These are phyloP conservation scores for Psylliodes chrysocephalus DNA, from an alignment of 2,888 invertebrate species.

Conservation along the genomic window DNA sequence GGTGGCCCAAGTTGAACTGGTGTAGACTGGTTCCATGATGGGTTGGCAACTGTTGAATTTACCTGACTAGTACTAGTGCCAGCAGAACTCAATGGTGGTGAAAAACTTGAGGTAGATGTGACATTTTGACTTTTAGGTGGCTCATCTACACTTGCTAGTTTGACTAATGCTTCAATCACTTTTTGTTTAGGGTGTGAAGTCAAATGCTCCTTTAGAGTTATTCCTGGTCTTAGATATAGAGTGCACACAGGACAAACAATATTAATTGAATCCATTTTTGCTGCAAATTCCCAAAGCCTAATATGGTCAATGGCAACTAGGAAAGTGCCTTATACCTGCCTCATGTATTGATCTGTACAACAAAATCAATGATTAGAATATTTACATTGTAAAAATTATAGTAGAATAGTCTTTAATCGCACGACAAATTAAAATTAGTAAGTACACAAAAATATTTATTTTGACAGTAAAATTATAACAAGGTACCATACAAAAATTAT, in stretches of 20 bases:
- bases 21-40: slow-evolving; percentile 52
- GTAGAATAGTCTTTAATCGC: not conserved
- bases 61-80: slow-evolving; percentile 41
- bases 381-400: not conserved
- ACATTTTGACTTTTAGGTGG: slow-evolving; percentile 39
- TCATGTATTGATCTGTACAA: slow-evolving; percentile 56
- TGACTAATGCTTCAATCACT: slow-evolving; percentile 80
- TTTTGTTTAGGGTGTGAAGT: slow-evolving; percentile 90
- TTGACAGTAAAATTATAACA: slow-evolving; percentile 11
- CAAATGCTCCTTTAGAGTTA: slow-evolving; percentile 82
- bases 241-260: slow-evolving; percentile 85
- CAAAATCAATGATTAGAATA: slow-evolving; percentile 55
- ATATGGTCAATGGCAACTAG: slow-evolving; percentile 2
- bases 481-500: not conserved
- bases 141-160: slow-evolving; percentile 50
- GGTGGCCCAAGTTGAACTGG: slow-evolving; percentile 39
- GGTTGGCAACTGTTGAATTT: slow-evolving; percentile 56
- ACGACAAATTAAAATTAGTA: not conserved
- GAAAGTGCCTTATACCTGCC: slow-evolving; percentile 44
- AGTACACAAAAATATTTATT: not conserved
- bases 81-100: slow-evolving; percentile 28
- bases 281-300: not conserved
- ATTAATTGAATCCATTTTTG: slow-evolving; percentile 58
- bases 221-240: slow-evolving; percentile 83
- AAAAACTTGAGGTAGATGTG: slow-evolving; percentile 12